Evolutionary conservation across 2,797 vertebrate genomes (phyloP).

Genomic region (Melanotaenia maccullochi): DNA sequence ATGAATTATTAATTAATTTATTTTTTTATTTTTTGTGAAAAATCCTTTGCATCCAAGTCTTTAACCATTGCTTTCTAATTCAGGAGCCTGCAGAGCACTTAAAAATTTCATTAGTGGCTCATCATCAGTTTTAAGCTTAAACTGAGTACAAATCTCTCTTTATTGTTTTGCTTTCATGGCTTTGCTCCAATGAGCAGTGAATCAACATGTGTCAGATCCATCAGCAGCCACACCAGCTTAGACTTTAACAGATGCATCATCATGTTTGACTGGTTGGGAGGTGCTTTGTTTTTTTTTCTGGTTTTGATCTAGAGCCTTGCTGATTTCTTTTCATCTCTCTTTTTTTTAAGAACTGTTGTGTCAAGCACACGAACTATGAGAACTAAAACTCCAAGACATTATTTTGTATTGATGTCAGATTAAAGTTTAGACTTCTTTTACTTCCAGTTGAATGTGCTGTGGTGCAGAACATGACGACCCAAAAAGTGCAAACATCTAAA

Average conservation of each 20-base stretch:
- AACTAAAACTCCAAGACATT: constrained; percentile 4
- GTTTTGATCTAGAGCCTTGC: background rate
- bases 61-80: background rate
- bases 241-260: background rate
- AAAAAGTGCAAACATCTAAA: constrained; percentile 12
- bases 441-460: background rate
- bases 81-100: background rate
- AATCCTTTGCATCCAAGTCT: background rate
- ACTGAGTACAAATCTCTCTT: background rate
- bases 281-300: background rate
- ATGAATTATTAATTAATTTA: background rate
- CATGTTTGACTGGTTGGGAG: constrained; percentile 7
- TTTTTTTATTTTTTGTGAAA: background rate
- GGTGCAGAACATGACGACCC: constrained; percentile 8
- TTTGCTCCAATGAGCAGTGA: background rate
- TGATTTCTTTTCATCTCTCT: background rate
- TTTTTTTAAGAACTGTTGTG: too few species aligned
- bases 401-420: background rate
- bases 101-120: background rate
- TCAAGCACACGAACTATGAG: background rate
- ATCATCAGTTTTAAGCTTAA: background rate
- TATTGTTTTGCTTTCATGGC: background rate
- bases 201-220: constrained; percentile 17
- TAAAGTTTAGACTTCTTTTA: background rate
- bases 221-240: background rate